Percentiles rank a stretch among this genome's conserved stretches.
Evolutionary conservation across 2,888 invertebrate species (phyloP).

Genomic region (Drosophila flavopinicola): DNA sequence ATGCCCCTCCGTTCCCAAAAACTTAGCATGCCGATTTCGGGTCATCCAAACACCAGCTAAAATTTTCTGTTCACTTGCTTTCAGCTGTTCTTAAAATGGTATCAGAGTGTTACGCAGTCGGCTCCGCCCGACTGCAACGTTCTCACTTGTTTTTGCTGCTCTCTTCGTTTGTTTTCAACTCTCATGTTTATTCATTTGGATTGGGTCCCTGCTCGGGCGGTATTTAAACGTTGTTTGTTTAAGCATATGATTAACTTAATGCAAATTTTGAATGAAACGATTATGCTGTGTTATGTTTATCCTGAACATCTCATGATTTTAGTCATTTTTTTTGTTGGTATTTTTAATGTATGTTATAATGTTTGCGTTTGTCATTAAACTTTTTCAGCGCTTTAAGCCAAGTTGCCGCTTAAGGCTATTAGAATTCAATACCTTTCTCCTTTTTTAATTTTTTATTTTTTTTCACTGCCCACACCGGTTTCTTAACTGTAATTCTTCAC

Average conservation of each 20-base stretch:
- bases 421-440: constrained; percentile 4
- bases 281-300: not conserved
- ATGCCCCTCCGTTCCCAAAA: too few relatives aligned
- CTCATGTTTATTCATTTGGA: constrained; percentile 2
- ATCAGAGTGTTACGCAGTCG: too few relatives aligned
- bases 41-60: too few relatives aligned
- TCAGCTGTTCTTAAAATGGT: too few relatives aligned
- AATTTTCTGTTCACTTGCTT: too few relatives aligned
- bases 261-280: constrained; percentile 9
- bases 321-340: constrained; percentile 3
- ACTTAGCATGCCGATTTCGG: too few relatives aligned
- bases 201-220: not conserved
- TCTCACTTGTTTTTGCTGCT: not conserved
- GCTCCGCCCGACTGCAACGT: too few relatives aligned
- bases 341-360: too few relatives aligned
- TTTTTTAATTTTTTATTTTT: not conserved
- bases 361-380: too few relatives aligned
- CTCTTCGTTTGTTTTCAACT: not conserved
- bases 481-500: constrained; percentile 60
- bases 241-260: too few relatives aligned
- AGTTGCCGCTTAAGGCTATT: too few relatives aligned
- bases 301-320: constrained; percentile 8
- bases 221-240: constrained; percentile 6
- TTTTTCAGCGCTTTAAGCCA: not conserved
- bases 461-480: constrained; percentile 31